Evolutionary conservation across 2,888 invertebrate species (phyloP).

Genomic region (Mechanitis messenoides): DNA sequence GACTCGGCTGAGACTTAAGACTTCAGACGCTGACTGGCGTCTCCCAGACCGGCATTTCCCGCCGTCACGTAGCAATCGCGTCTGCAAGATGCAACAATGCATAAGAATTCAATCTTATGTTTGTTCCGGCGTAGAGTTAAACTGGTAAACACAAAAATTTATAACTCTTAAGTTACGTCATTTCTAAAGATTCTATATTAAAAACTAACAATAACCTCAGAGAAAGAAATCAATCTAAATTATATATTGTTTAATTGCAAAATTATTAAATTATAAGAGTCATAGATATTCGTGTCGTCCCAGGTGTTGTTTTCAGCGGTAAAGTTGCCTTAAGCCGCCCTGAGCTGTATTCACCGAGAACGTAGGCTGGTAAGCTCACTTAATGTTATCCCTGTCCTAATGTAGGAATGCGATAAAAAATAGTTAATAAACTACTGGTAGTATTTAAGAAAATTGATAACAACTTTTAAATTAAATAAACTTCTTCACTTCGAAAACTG

Average conservation of each 20-base stretch:
- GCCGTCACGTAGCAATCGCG: constrained; percentile 61
- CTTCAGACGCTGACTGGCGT: constrained; percentile 70
- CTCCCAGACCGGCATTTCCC: constrained; percentile 60
- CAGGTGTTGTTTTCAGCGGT: constrained; percentile 65
- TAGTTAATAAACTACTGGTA: constrained; percentile 13
- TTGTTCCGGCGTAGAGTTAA: constrained; percentile 35
- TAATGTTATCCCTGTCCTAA: constrained; percentile 46
- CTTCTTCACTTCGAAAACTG: constrained; percentile 22
- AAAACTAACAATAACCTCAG: neutral
- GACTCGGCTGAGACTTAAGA: constrained; percentile 51
- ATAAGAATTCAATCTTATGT: constrained; percentile 70
- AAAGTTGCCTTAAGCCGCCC: constrained; percentile 66
- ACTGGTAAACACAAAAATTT: constrained; percentile 21
- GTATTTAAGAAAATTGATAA: constrained; percentile 12
- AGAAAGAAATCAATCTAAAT: neutral
- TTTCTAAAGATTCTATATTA: constrained; percentile 4
- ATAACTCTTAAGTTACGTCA: neutral
- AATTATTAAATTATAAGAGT: constrained; percentile 22
- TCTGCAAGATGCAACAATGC: constrained; percentile 72
- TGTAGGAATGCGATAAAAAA: constrained; percentile 22
- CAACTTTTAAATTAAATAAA: constrained; percentile 22
- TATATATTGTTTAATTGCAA: neutral
- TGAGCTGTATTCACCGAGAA: constrained; percentile 58
- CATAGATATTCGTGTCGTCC: constrained; percentile 45
- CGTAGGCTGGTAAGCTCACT: constrained; percentile 52